Evolutionary conservation across 2,797 vertebrate genomes (phyloP).

Genomic region (Gouania willdenowi): DNA sequence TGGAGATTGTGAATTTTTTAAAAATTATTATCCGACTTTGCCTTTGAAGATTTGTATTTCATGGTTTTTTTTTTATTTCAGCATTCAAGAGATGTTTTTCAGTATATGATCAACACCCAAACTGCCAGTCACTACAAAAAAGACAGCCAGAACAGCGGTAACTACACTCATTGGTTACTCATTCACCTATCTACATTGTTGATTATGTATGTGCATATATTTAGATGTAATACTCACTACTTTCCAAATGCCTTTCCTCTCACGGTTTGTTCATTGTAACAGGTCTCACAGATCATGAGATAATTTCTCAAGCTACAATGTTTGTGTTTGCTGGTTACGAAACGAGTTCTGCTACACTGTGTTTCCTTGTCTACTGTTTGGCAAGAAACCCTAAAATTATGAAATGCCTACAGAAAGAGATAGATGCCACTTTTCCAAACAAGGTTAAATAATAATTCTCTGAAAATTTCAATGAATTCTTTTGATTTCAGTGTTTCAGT

Average conservation of each 20-base stretch:
- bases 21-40: too few relatives aligned
- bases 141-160: conserved; percentile 24
- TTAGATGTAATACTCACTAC: conserved; percentile 14
- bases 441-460: conserved; percentile 67
- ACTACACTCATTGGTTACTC: neutral
- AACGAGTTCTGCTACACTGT: conserved; percentile 66
- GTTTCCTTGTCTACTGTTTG: conserved; percentile 69
- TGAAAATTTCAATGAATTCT: too few relatives aligned
- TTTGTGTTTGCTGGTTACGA: conserved; percentile 77
- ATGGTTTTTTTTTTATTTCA: conserved; percentile 27
- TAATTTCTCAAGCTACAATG: conserved; percentile 69
- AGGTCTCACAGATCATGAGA: conserved; percentile 80
- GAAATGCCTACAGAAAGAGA: conserved; percentile 73
- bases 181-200: neutral
- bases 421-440: conserved; percentile 69
- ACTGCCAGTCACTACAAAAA: conserved; percentile 15
- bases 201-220: neutral
- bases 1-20: too few relatives aligned
- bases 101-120: conserved; percentile 75
- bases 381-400: conserved; percentile 72
- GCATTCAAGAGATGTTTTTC: conserved; percentile 70
- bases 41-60: too few relatives aligned
- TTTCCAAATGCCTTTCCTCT: neutral
- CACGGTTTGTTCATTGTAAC: neutral
- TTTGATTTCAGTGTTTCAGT: too few relatives aligned